These are phyloP conservation scores for Thecocarcelia acutangulata DNA, from an alignment of 2,888 invertebrate genomes.

Conservation along the genomic window DNA sequence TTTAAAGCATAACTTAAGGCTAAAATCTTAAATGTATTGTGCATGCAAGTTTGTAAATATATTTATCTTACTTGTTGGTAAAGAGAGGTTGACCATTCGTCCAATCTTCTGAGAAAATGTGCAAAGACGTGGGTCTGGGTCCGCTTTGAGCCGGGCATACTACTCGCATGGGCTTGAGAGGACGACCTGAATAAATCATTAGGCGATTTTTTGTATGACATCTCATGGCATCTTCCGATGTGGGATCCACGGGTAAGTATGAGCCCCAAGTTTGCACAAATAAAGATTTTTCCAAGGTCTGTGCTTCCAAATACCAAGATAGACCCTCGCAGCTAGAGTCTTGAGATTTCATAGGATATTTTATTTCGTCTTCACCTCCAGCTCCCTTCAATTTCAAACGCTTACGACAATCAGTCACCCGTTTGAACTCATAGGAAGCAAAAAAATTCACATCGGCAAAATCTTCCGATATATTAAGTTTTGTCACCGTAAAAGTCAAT, in stretches of 20 bases:
- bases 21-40: no score
- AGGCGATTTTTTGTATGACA: constrained; percentile 91
- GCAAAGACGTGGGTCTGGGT: constrained; percentile 86
- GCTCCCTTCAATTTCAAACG: constrained; percentile 85
- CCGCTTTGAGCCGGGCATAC: constrained; percentile 89
- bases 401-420: constrained; percentile 85
- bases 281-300: constrained; percentile 89
- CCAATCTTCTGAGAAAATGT: constrained; percentile 92
- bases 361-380: constrained; percentile 86
- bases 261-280: constrained; percentile 92
- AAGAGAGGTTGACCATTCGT: constrained; percentile 80
- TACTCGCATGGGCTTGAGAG: constrained; percentile 83
- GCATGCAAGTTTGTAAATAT: background rate
- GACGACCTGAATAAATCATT: constrained; percentile 89
- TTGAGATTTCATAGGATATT: constrained; percentile 84
- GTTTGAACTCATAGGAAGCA: constrained; percentile 86
- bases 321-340: constrained; percentile 81
- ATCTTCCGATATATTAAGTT: constrained; percentile 90
- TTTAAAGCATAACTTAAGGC: constrained; percentile 1
- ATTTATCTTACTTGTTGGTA: constrained; percentile 79
- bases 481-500: constrained; percentile 88
- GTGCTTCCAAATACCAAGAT: constrained; percentile 90
- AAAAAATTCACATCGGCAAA: constrained; percentile 91
- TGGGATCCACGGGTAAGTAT: constrained; percentile 85
- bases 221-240: constrained; percentile 84